phyloP scores from a whole-genome alignment of 2,113 vertebrate species.

The Ptilorrhoa leucosticta region DNA sequence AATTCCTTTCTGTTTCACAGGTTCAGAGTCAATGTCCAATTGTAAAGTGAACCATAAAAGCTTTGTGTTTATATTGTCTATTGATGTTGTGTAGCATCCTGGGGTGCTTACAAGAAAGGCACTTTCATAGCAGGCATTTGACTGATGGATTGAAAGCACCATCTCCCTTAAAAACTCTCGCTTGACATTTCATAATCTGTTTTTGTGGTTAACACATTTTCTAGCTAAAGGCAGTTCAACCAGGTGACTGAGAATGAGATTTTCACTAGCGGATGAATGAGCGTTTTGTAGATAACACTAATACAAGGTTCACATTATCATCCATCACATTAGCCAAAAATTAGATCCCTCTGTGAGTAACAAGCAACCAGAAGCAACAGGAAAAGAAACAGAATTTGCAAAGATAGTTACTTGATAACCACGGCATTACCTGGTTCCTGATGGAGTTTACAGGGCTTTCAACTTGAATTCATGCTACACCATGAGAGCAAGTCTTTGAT shows the following conservation, averaged over 20 bases:
- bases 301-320: neutral
- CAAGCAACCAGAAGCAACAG: neutral
- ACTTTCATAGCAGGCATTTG: slow-evolving; percentile 28
- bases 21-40: slow-evolving; percentile 46
- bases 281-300: neutral
- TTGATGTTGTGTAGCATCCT: slow-evolving; percentile 33
- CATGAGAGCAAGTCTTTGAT: neutral
- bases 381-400: neutral
- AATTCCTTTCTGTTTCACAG: slow-evolving; percentile 55
- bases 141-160: slow-evolving; percentile 45
- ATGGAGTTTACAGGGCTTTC: neutral
- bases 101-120: slow-evolving; percentile 33
- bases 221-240: slow-evolving; percentile 1
- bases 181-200: slow-evolving; percentile 21
- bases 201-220: slow-evolving; percentile 46
- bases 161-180: neutral
- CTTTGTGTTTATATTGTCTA: slow-evolving; percentile 38
- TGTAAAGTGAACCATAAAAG: slow-evolving; percentile 56
- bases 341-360: neutral
- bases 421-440: neutral
- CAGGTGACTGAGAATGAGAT: neutral
- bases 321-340: neutral
- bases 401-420: neutral
- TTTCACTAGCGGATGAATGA: neutral
- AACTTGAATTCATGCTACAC: neutral